Percentiles rank a stretch among this genome's conserved stretches.
Conservation (phyloP, 2,113 vertebrate genomes). For the Carassius carassius region DNA sequence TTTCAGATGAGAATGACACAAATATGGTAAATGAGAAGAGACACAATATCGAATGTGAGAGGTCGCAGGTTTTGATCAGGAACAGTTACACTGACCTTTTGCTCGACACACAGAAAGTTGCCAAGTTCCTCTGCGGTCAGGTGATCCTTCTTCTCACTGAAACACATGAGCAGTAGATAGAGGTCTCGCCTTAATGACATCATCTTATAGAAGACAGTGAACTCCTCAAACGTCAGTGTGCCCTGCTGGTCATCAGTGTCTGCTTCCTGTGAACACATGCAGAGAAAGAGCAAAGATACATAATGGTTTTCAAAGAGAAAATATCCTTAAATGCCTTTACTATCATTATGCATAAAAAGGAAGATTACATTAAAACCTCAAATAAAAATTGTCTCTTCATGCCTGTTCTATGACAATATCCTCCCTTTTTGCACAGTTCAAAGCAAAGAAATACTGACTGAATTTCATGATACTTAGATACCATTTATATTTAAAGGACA, state of each 20-base stretch:
- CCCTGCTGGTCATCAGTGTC: slow-evolving; percentile 97
- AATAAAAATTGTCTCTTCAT: background rate
- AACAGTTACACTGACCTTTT: slow-evolving; percentile 80
- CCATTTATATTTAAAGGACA: background rate
- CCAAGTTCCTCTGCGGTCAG: slow-evolving; percentile 88
- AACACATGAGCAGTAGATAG: slow-evolving; percentile 88
- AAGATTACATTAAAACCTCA: background rate
- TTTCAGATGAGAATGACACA: background rate
- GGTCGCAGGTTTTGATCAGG: background rate
- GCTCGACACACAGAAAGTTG: slow-evolving; percentile 87
- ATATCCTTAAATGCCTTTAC: background rate
- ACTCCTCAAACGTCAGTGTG: slow-evolving; percentile 93
- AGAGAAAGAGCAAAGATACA: background rate
- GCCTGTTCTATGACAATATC: background rate
- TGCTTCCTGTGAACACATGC: slow-evolving; percentile 80
- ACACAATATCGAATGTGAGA: background rate
- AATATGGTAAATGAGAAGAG: background rate
- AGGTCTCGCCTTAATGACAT: slow-evolving; percentile 95
- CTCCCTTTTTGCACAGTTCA: background rate
- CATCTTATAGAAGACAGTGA: slow-evolving; percentile 98
- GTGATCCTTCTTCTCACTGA: slow-evolving; percentile 95
- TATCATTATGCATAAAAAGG: no score
- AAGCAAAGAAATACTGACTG: background rate
- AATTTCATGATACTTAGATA: background rate
- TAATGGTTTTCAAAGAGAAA: background rate